Conservation (phyloP, 2,888 invertebrate genomes). For the Monopis laevigella region DNA sequence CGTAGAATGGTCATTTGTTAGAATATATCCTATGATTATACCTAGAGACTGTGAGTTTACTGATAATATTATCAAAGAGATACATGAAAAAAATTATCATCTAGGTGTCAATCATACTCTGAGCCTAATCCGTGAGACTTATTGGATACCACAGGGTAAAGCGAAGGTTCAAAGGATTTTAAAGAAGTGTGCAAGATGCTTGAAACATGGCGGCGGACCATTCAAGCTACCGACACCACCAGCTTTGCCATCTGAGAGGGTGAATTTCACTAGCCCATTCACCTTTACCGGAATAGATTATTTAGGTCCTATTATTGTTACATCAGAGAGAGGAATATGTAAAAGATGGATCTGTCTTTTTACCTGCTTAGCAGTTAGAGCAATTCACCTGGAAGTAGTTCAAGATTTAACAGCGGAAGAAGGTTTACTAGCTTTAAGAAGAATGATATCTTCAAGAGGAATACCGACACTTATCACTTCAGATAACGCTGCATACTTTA, state of each 20-base stretch:
- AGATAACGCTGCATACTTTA: conserved; percentile 18
- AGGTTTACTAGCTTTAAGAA: conserved; percentile 14
- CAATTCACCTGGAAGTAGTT: conserved; percentile 16
- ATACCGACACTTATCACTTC: conserved; percentile 15
- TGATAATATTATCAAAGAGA: conserved; percentile 13
- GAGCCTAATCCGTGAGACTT: conserved; percentile 15
- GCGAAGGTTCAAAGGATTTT: conserved; percentile 16
- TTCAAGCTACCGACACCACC: conserved; percentile 21
- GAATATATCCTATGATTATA: conserved; percentile 14
- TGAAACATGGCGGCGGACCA: conserved; percentile 22
- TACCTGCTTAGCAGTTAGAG: conserved; percentile 13
- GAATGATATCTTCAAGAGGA: conserved; percentile 12
- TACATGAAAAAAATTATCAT: conserved; percentile 19
- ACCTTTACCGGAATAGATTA: conserved; percentile 6
- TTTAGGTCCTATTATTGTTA: conserved; percentile 2
- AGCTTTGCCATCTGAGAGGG: conserved; percentile 17
- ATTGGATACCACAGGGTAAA: conserved; percentile 20
- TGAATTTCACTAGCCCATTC: conserved; percentile 1
- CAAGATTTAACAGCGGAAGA: conserved; percentile 16
- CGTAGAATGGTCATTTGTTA: conserved; percentile 14
- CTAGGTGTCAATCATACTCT: conserved; percentile 18
- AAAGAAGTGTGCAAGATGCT: conserved; percentile 17
- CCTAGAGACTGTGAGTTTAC: conserved; percentile 17
- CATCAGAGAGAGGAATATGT: not conserved
- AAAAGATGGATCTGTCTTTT: conserved; percentile 10